phyloP scores from a whole-genome alignment of 2,797 vertebrate genomes.

The Phoebastria nigripes region DNA sequence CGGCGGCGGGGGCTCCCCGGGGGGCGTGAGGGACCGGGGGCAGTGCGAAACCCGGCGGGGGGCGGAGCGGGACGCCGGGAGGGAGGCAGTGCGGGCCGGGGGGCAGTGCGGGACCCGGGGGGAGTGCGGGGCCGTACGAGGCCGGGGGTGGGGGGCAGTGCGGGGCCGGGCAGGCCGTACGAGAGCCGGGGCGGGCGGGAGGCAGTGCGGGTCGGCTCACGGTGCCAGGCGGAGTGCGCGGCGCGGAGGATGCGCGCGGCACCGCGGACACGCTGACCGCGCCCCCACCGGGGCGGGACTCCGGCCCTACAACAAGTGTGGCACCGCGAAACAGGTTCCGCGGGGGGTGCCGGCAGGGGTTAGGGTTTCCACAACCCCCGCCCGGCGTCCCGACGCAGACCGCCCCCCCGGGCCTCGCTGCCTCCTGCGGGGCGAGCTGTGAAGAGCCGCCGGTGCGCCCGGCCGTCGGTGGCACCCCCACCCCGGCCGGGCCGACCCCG shows the following conservation, averaged over 20 bases:
- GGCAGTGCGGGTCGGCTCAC: no score
- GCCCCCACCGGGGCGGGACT: neutral
- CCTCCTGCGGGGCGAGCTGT: neutral
- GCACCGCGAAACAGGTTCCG: neutral
- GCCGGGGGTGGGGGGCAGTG: no score
- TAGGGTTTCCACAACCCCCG: neutral
- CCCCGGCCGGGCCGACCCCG: neutral
- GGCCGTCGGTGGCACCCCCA: neutral
- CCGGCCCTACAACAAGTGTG: neutral
- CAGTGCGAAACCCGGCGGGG: no score
- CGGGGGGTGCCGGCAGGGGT: no score
- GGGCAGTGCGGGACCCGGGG: no score
- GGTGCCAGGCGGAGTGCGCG: neutral
- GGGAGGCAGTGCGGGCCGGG: neutral
- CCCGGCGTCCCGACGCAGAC: neutral
- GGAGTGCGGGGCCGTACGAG: no score
- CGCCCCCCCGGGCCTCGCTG: neutral
- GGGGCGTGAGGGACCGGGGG: neutral
- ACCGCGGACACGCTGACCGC: neutral
- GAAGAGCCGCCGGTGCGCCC: neutral
- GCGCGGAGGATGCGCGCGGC: neutral
- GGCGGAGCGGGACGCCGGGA: neutral
- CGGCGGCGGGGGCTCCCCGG: no score
- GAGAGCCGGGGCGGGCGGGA: no score
- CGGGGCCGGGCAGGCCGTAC: no score